These are phyloP conservation scores for Lampris megalopsis DNA, from an alignment of 2,113 vertebrate genomes.

Conservation along the genomic window DNA sequence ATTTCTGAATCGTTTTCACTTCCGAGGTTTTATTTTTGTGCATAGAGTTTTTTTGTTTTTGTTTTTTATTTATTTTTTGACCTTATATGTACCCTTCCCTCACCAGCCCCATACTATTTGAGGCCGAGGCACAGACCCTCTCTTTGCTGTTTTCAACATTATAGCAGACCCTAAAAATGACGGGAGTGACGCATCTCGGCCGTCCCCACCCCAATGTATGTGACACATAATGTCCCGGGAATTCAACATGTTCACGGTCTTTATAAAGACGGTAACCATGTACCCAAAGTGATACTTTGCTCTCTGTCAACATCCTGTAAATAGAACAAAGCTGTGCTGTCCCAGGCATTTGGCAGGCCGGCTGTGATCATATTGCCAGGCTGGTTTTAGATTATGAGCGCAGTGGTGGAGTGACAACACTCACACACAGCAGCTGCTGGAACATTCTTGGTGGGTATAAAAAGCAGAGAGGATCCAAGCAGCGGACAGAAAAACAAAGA, in stretches of 20 bases:
- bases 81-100: too few relatives aligned
- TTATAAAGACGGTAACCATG: conserved; percentile 54
- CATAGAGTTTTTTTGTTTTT: too few relatives aligned
- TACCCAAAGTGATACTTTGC: neutral
- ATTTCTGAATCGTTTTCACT: too few relatives aligned
- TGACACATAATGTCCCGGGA: too few relatives aligned
- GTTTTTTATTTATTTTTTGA: too few relatives aligned
- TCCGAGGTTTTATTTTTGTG: too few relatives aligned
- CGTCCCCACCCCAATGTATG: too few relatives aligned
- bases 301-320: conserved; percentile 57
- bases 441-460: conserved; percentile 73
- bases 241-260: conserved; percentile 33
- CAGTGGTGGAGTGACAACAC: conserved; percentile 45
- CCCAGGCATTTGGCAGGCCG: conserved; percentile 72
- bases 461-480: conserved; percentile 48
- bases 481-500: conserved; percentile 9
- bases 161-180: too few relatives aligned
- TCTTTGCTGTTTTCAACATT: too few relatives aligned
- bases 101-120: too few relatives aligned
- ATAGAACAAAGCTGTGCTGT: conserved; percentile 77
- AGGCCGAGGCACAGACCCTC: too few relatives aligned
- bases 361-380: conserved; percentile 53
- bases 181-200: too few relatives aligned
- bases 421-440: conserved; percentile 58
- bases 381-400: conserved; percentile 75